Evolutionary conservation across 1,140 invertebrate genomes (phyloP).

Genomic region (Pseudobourletiella spinata): DNA sequence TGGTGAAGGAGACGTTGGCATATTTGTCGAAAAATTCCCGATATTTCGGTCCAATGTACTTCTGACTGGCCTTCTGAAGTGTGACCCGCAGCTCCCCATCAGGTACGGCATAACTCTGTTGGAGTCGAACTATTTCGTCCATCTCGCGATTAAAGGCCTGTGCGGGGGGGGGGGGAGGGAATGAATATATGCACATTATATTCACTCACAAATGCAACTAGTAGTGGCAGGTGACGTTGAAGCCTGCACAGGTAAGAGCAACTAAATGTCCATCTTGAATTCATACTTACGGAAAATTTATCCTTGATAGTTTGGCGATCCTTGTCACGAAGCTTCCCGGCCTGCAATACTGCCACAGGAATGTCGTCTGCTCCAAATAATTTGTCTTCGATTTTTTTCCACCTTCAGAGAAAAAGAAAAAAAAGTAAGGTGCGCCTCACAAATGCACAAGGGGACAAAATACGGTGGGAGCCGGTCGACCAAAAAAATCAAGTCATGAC

Average conservation of each 20-base stretch:
- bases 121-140: conserved; percentile 73
- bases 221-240: background rate
- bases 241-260: background rate
- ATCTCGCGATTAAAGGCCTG: conserved; percentile 91
- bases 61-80: conserved; percentile 75
- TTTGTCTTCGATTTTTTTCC: conserved; percentile 70
- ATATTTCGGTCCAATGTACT: conserved; percentile 75
- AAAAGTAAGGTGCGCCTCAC: too few relatives aligned
- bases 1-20: conserved; percentile 66
- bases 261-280: background rate
- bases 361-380: conserved; percentile 58
- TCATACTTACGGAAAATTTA: conserved; percentile 75
- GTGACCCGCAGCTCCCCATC: conserved; percentile 74
- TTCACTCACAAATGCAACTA: too few relatives aligned
- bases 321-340: conserved; percentile 73
- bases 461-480: too few relatives aligned
- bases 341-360: conserved; percentile 47
- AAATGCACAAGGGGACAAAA: too few relatives aligned
- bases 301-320: conserved; percentile 88
- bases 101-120: conserved; percentile 86
- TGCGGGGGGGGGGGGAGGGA: too few relatives aligned
- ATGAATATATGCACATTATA: background rate
- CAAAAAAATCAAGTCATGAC: background rate
- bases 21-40: conserved; percentile 66
- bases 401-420: conserved; percentile 49